A percentile compares a stretch with the other conserved stretches of the same genome.
These are phyloP conservation scores for Danio tinwini DNA, from an alignment of 2,797 vertebrate genomes.

Conservation along the genomic window DNA sequence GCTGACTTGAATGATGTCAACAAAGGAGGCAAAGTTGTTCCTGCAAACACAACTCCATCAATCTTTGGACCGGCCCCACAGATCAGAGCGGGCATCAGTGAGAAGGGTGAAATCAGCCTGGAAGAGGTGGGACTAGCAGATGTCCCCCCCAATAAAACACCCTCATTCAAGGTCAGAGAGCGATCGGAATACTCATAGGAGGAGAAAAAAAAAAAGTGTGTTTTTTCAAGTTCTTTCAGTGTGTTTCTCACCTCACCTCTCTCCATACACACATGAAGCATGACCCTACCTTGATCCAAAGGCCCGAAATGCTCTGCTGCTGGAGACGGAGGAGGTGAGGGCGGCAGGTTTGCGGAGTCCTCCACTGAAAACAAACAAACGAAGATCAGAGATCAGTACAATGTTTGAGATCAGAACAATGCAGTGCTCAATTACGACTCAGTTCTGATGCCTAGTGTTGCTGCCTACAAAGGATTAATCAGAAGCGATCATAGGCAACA, in stretches of 20 bases:
- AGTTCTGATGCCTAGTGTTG: slow-evolving; percentile 1
- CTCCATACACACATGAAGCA: slow-evolving; percentile 45
- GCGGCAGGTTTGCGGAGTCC: slow-evolving; percentile 95
- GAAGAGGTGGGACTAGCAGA: slow-evolving; percentile 24
- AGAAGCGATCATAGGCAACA: too few relatives aligned
- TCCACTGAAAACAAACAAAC: slow-evolving; percentile 72
- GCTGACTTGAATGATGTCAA: slow-evolving; percentile 50
- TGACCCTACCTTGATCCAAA: slow-evolving; percentile 89
- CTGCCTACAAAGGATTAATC: background rate
- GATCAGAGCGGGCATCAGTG: background rate
- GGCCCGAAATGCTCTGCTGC: slow-evolving; percentile 91
- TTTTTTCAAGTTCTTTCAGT: slow-evolving; percentile 40
- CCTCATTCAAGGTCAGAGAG: slow-evolving; percentile 44
- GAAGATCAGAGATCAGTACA: slow-evolving; percentile 27
- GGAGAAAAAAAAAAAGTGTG: background rate
- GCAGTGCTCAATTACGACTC: slow-evolving; percentile 10
- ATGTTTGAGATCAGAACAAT: slow-evolving; percentile 22
- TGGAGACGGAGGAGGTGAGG: slow-evolving; percentile 96
- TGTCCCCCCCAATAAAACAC: slow-evolving; percentile 16
- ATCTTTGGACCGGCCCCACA: slow-evolving; percentile 22
- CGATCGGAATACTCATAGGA: slow-evolving; percentile 50
- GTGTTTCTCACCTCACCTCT: slow-evolving; percentile 54
- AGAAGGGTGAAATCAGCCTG: slow-evolving; percentile 24
- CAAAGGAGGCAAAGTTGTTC: slow-evolving; percentile 51
- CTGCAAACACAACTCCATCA: slow-evolving; percentile 58